Conservation (phyloP, 2,113 vertebrate species). For the Talpa occidentalis region DNA sequence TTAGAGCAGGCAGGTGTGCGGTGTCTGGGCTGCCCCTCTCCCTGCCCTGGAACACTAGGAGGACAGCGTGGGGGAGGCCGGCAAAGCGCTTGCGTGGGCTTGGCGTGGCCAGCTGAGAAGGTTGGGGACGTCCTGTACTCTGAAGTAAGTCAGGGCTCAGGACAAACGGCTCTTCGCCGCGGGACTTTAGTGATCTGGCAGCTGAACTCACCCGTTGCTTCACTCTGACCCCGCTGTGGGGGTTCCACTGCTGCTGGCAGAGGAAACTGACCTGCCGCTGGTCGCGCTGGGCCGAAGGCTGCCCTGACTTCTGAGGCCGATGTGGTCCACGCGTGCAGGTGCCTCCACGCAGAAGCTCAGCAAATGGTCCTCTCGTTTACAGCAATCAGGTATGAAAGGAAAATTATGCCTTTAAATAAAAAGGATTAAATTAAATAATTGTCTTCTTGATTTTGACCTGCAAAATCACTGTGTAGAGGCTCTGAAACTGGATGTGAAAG, state of each 20-base stretch:
- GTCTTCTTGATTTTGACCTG: neutral
- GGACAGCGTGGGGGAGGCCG: too few species aligned
- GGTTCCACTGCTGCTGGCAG: neutral
- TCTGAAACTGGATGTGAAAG: neutral
- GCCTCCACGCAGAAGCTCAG: neutral
- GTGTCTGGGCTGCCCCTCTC: too few species aligned
- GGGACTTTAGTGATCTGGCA: too few species aligned
- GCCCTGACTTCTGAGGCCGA: neutral
- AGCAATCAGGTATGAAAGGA: neutral
- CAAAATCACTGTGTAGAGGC: neutral
- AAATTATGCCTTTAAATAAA: neutral
- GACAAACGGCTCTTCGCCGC: accelerated
- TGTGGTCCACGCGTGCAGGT: accelerated
- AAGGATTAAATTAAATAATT: neutral
- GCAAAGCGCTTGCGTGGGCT: too few species aligned
- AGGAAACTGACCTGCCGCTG: too few species aligned
- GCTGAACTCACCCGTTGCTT: too few species aligned
- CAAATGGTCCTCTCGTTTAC: neutral
- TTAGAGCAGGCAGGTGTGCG: too few species aligned
- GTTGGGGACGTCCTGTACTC: too few species aligned
- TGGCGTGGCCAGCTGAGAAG: too few species aligned
- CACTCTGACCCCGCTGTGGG: too few species aligned
- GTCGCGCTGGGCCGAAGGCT: too few species aligned
- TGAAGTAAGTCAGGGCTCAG: neutral
- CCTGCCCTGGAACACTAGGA: too few species aligned